Percentiles rank a stretch among this genome's conserved stretches.
Conservation (phyloP, 2,113 vertebrate genomes). For the Zonotrichia leucophrys region DNA sequence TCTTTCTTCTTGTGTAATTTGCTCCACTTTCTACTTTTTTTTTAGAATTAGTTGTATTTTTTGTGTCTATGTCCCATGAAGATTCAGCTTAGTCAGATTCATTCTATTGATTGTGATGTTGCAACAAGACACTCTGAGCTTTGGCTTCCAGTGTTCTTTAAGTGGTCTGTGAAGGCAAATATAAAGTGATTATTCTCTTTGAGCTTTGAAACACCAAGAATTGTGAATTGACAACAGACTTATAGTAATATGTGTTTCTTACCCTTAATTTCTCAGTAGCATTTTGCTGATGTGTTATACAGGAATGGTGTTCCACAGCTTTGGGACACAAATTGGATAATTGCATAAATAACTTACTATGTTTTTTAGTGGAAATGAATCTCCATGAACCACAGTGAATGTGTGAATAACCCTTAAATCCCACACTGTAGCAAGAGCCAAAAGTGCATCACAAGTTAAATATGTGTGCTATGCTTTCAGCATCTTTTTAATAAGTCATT, state of each 20-base stretch:
- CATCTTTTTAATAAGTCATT: background rate
- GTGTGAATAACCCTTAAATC: background rate
- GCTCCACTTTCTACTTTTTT: background rate
- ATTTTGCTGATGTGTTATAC: background rate
- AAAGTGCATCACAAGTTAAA: background rate
- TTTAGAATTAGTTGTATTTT: background rate
- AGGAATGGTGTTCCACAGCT: background rate
- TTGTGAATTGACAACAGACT: background rate
- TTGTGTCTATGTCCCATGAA: background rate
- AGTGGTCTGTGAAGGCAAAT: background rate
- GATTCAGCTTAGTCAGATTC: background rate
- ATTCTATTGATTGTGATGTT: background rate
- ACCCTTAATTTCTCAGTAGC: background rate
- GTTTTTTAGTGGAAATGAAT: background rate
- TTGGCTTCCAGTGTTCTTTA: background rate
- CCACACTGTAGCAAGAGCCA: background rate
- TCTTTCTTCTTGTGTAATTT: background rate
- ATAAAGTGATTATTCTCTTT: background rate
- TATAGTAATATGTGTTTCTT: background rate
- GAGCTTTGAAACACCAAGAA: background rate
- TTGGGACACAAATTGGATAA: background rate
- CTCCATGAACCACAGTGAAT: background rate
- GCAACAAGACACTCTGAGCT: background rate
- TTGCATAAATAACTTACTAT: background rate
- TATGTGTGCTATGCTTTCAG: background rate